A percentile compares a stretch with the other conserved stretches of the same genome.
Conservation (phyloP, 2,888 invertebrate species). For the Nephrotoma guestfalica region DNA sequence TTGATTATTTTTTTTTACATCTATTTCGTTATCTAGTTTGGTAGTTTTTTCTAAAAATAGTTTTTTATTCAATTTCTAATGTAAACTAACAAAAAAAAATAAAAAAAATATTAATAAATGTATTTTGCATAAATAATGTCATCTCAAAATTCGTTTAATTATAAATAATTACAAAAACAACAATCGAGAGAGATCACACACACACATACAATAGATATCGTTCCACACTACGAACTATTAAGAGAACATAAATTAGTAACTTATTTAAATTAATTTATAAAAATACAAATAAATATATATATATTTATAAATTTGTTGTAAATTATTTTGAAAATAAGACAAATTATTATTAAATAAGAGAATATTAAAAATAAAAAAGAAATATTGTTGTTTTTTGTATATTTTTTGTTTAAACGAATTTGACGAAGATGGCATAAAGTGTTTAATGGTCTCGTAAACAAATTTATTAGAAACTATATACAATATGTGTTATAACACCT, state of each 20-base stretch:
- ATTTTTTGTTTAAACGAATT: neutral
- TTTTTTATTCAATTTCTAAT: neutral
- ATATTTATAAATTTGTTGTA: neutral
- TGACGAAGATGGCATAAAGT: neutral
- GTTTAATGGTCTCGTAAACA: neutral
- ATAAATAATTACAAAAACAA: neutral
- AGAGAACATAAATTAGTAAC: neutral
- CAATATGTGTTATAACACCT: neutral
- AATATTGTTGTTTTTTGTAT: slow-evolving; percentile 2
- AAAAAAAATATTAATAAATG: neutral
- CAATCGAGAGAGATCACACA: neutral
- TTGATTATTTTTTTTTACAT: neutral
- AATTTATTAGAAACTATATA: neutral
- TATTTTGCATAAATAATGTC: neutral
- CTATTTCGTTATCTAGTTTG: neutral
- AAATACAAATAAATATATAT: neutral
- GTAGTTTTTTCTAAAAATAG: neutral
- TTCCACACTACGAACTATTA: neutral
- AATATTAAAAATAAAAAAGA: neutral
- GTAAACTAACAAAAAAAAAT: neutral
- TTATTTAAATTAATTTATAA: neutral
- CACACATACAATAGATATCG: neutral
- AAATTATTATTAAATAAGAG: neutral
- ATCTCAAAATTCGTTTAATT: neutral
- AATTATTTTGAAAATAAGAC: neutral